Base-by-base conservation (phyloP, 2,888 invertebrate species). In the Abrostola triplasia region DNA sequence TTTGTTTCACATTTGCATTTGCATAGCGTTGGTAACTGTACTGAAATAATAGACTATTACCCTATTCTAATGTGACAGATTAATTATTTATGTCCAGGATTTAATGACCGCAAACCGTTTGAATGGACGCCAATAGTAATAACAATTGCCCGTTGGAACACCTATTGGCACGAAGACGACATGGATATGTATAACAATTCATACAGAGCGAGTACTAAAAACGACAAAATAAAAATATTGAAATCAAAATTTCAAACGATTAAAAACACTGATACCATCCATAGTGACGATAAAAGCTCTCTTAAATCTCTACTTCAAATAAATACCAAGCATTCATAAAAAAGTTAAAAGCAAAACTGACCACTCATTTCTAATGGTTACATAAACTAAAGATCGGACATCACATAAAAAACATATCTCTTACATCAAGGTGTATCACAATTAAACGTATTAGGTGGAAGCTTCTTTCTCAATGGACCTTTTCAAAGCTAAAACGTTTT, bases 401-500 rank as follows among this genome's bases (percentile, higher is more conserved):
- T 55, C 73, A 48, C 47, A 77, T 65, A 81, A 82, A 84, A 85
- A 83, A 77, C 76, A 64, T 89, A 91, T 90, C 89, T 83, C 76
- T 84, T 86, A 84, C 90, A 92, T 91, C 88, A 73, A 77, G 77
- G 77, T 83, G 68, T 67, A 84, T 82, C 79, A 88, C 83, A 86
- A 87, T 86, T 80, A 86, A 87, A 85, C 77, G 78, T 80, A 85
- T 86, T 84, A 83, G 81, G 80, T 83, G 84, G 88, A 88, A 86
- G 87, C 85, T 76, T 72, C 73, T 79, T 79, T 74, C 78, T 86
- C 83, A 89, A 90, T 88, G 85, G 86, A 83, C 80, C 89, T 85
- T 90, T 92, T 90, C 83, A 87, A 90, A 87, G 81, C 88, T 89
- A 88, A 91, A 92, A 85, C 89, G 89, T 88, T 89, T 87, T 85